Conservation (phyloP, 2,797 vertebrate genomes). For the Argentina silus region DNA sequence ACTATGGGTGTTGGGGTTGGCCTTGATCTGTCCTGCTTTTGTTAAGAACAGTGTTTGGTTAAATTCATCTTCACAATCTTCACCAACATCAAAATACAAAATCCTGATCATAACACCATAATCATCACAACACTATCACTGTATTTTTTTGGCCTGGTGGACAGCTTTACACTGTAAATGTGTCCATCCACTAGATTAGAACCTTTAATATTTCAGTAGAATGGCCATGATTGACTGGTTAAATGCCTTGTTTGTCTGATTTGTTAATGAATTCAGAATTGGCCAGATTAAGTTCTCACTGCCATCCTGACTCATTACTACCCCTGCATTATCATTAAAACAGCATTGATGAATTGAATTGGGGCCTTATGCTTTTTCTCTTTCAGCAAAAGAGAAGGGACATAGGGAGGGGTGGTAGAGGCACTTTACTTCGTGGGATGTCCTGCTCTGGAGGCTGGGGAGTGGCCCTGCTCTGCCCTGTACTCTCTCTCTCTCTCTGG, state of each 20-base stretch:
- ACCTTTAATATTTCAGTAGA: background rate
- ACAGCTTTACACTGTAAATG: background rate
- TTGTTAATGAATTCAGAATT: background rate
- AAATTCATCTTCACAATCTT: no score
- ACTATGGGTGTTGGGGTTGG: no score
- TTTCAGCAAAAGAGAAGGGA: background rate
- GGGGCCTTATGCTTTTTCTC: background rate
- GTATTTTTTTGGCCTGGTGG: no score
- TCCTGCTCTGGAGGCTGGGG: background rate
- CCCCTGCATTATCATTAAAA: background rate
- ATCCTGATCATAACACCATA: no score
- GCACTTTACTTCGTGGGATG: background rate
- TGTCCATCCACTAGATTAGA: background rate
- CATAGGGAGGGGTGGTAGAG: background rate
- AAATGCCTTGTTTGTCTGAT: background rate
- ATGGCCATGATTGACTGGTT: background rate
- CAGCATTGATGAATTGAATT: background rate
- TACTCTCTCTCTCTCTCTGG: background rate
- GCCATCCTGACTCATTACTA: constrained; percentile 14
- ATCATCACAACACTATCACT: no score
- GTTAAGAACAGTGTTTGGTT: background rate
- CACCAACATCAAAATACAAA: no score
- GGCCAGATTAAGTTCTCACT: background rate
- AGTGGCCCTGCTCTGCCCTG: background rate
- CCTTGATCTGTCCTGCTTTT: background rate